Percentiles rank a stretch among this genome's conserved stretches.
phyloP scores from a whole-genome alignment of 2,113 vertebrate genomes.

The Steatornis caripensis region DNA sequence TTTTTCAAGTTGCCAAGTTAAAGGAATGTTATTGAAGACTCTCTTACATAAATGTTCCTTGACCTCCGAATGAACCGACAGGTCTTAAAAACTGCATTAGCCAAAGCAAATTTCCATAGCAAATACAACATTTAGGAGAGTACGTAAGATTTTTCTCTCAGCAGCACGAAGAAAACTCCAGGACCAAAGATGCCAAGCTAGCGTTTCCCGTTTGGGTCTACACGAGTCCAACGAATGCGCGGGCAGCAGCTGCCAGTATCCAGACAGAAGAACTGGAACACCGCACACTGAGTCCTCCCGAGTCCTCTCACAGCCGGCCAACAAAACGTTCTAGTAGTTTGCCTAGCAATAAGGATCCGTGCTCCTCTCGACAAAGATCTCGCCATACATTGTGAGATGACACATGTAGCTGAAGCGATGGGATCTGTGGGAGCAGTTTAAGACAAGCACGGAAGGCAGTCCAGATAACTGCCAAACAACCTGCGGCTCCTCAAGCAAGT shows the following conservation, averaged over 20 bases:
- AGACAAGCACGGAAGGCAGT: not conserved
- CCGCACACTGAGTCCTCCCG: not conserved
- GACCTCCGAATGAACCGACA: conserved; percentile 73
- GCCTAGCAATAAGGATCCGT: not conserved
- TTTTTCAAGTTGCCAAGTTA: conserved; percentile 52
- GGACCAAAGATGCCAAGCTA: not conserved
- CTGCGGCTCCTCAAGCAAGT: not conserved
- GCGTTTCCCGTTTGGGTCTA: not conserved
- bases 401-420: not conserved
- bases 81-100: conserved; percentile 71
- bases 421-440: not conserved
- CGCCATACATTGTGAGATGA: rapidly evolving
- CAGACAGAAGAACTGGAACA: not conserved
- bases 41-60: conserved; percentile 68
- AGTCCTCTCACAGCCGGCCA: not conserved
- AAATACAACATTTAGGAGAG: conserved; percentile 50
- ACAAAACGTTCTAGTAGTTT: not conserved
- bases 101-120: conserved; percentile 66
- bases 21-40: conserved; percentile 67
- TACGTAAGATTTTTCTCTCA: not conserved
- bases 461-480: not conserved
- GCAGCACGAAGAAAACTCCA: not conserved
- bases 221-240: not conserved
- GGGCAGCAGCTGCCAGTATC: not conserved
- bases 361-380: not conserved